Conservation (phyloP, 2,888 invertebrate genomes). For the Hoplodrina blanda region DNA sequence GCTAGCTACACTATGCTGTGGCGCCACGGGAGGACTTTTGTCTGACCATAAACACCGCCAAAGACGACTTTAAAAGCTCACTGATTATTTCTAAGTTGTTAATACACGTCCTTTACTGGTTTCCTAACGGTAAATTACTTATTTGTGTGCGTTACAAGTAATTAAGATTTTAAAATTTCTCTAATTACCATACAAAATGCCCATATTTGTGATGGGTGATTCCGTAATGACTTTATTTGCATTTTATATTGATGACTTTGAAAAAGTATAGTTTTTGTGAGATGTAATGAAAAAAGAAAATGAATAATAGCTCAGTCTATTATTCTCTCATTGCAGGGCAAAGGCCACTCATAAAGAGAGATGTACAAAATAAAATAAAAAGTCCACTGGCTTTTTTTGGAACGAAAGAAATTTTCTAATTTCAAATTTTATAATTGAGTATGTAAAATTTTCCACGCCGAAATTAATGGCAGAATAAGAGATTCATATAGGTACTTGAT, state of each 20-base stretch:
- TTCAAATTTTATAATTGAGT: too few relatives aligned
- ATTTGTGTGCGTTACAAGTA: constrained; percentile 29
- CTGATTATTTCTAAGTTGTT: constrained; percentile 46
- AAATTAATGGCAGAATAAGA: too few relatives aligned
- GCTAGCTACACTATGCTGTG: constrained; percentile 12
- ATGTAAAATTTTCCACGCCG: too few relatives aligned
- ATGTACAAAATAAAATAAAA: too few relatives aligned
- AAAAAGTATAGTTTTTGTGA: background rate
- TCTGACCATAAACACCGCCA: constrained; percentile 21
- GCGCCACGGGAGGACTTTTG: constrained; percentile 30
- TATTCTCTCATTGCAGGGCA: too few relatives aligned
- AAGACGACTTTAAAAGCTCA: constrained; percentile 30
- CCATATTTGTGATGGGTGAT: constrained; percentile 15
- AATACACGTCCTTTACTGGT: constrained; percentile 51
- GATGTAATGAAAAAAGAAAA: background rate
- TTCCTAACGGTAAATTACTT: constrained; percentile 48
- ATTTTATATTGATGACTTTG: constrained; percentile 29
- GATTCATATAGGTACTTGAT: too few relatives aligned
- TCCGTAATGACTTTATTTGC: constrained; percentile 41
- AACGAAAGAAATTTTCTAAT: too few relatives aligned
- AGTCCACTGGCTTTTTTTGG: too few relatives aligned
- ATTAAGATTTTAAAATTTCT: constrained; percentile 46
- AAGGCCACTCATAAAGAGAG: too few relatives aligned
- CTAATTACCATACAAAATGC: constrained; percentile 40
- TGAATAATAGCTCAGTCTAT: too few relatives aligned